Conservation (phyloP, 2,888 invertebrate genomes). For the Camptogramma bilineatum region DNA sequence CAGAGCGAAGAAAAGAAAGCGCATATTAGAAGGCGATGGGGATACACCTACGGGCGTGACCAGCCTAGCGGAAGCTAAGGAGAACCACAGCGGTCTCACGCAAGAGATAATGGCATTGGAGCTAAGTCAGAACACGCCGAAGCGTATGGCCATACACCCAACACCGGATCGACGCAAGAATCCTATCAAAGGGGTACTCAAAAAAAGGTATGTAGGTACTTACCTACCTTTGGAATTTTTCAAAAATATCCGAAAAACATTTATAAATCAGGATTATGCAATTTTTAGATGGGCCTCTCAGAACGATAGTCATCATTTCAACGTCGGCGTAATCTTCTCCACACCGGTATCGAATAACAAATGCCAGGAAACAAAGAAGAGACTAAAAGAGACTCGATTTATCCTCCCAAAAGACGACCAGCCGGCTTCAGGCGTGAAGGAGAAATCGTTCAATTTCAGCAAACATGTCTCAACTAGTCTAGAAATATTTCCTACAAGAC, state of each 20-base stretch:
- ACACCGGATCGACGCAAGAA: slow-evolving; percentile 81
- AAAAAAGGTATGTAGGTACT: slow-evolving; percentile 81
- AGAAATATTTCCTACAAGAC: slow-evolving; percentile 81
- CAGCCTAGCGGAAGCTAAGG: slow-evolving; percentile 71
- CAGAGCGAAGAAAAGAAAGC: slow-evolving; percentile 86
- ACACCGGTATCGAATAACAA: slow-evolving; percentile 88
- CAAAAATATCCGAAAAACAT: too few species aligned
- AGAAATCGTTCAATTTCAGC: slow-evolving; percentile 72
- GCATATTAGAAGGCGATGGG: slow-evolving; percentile 81
- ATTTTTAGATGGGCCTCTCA: slow-evolving; percentile 84
- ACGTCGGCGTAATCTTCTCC: slow-evolving; percentile 91
- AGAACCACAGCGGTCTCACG: slow-evolving; percentile 87
- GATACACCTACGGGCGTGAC: slow-evolving; percentile 78
- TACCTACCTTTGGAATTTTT: too few species aligned
- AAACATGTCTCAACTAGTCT: slow-evolving; percentile 81
- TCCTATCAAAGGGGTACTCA: slow-evolving; percentile 86
- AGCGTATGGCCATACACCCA: slow-evolving; percentile 83
- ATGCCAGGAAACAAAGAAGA: slow-evolving; percentile 70
- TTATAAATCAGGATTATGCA: not conserved
- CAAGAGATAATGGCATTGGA: slow-evolving; percentile 89
- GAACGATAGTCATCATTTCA: slow-evolving; percentile 85
- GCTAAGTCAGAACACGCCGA: slow-evolving; percentile 88
- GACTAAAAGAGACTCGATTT: slow-evolving; percentile 87
- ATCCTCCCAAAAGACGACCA: slow-evolving; percentile 84
- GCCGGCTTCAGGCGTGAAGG: slow-evolving; percentile 68